These are phyloP conservation scores for Aleiodes sp. DNA, from an alignment of 1,140 invertebrate genomes.

Conservation along the genomic window DNA sequence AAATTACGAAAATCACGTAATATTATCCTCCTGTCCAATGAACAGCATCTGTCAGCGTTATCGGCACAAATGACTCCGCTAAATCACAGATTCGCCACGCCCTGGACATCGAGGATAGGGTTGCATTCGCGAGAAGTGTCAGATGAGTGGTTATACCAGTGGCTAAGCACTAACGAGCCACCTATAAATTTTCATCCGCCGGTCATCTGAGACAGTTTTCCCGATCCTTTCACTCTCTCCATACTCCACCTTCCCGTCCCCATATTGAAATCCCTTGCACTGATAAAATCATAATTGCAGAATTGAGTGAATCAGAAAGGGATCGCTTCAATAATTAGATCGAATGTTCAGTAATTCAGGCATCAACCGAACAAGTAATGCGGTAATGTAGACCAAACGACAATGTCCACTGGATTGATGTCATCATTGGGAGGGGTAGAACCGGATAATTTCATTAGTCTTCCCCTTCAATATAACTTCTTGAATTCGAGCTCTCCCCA, in stretches of 20 bases:
- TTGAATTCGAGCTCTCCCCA: neutral
- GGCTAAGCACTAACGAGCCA: conserved; percentile 52
- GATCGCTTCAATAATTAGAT: neutral
- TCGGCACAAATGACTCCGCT: conserved; percentile 64
- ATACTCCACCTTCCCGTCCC: conserved; percentile 33
- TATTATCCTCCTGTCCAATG: conserved; percentile 42
- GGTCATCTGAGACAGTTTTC: conserved; percentile 31
- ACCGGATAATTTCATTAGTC: conserved; percentile 65
- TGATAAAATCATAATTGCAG: too few relatives aligned
- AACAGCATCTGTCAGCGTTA: conserved; percentile 60
- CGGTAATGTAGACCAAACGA: neutral
- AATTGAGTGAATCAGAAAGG: conserved; percentile 9
- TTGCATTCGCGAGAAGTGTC: conserved; percentile 54
- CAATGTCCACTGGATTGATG: neutral
- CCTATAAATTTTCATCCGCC: conserved; percentile 55
- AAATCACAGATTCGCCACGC: conserved; percentile 64
- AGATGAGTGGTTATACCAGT: conserved; percentile 39
- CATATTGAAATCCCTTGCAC: conserved; percentile 26
- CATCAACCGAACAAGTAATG: neutral
- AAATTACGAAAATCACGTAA: conserved; percentile 32
- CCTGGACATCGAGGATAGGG: conserved; percentile 61
- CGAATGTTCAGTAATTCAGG: neutral
- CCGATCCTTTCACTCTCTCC: conserved; percentile 30
- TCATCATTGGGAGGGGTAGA: conserved; percentile 40
- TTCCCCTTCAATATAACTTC: conserved; percentile 9